Conservation (phyloP, 2,888 invertebrate genomes). For the Gymnocheta viridis region DNA sequence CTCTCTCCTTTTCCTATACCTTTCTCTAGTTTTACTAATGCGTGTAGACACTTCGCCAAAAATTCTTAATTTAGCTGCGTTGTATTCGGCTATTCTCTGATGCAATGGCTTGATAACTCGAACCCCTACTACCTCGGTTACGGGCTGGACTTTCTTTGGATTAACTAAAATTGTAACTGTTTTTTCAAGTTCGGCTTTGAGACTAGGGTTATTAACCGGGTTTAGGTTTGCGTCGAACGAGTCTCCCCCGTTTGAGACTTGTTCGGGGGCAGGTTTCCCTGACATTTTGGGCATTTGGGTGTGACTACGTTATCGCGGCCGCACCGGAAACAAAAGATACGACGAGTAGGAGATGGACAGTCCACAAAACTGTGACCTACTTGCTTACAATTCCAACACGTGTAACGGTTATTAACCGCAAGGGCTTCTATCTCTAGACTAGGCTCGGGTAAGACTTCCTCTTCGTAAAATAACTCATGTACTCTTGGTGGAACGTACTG, state of each 20-base stretch:
- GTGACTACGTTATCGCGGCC: no score
- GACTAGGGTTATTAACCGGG: no score
- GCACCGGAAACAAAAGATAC: background rate
- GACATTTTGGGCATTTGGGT: slow-evolving; percentile 2
- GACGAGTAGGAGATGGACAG: background rate
- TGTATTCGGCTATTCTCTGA: no score
- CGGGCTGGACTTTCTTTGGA: no score
- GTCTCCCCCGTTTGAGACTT: background rate
- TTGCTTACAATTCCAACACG: background rate
- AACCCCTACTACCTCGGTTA: background rate
- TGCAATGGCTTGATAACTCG: no score
- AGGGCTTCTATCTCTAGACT: background rate
- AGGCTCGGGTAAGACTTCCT: background rate
- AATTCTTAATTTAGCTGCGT: no score
- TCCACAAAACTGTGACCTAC: background rate
- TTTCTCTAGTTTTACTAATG: background rate
- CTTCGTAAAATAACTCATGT: background rate
- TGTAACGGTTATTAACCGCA: background rate
- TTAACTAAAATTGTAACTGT: no score
- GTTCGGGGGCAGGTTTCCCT: slow-evolving; percentile 27
- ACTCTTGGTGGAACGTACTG: background rate
- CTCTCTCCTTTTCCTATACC: background rate
- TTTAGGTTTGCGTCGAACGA: no score
- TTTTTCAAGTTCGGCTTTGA: no score
- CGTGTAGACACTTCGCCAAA: background rate